Evolutionary conservation across 2,888 invertebrate genomes (phyloP).

Genomic region (Osmoderma eremita): DNA sequence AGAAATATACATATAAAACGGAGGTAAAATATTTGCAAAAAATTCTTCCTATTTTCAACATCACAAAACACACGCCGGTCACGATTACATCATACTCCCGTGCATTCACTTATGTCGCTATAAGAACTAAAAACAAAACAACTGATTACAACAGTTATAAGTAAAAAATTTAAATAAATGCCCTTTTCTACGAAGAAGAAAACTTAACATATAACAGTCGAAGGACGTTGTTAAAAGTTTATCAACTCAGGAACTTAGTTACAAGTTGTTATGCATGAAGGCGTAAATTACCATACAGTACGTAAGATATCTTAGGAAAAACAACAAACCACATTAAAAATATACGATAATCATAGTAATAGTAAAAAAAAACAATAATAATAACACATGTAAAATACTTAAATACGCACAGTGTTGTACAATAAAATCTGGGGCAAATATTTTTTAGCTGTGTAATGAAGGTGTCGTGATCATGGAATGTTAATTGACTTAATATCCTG

Average conservation of each 20-base stretch:
- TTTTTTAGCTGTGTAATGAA: too few relatives aligned
- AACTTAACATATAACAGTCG: slow-evolving; percentile 46
- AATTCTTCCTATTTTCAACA: slow-evolving; percentile 17
- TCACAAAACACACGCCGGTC: slow-evolving; percentile 19
- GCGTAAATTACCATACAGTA: not conserved
- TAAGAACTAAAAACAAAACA: slow-evolving; percentile 39
- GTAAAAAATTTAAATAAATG: slow-evolving; percentile 47
- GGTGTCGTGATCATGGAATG: too few relatives aligned
- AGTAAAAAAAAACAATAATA: slow-evolving; percentile 50
- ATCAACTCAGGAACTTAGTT: slow-evolving; percentile 27
- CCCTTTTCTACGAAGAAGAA: slow-evolving; percentile 45
- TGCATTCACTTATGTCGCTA: slow-evolving; percentile 11
- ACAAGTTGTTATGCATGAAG: slow-evolving; percentile 2
- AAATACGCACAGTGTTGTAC: too few relatives aligned
- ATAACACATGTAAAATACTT: slow-evolving; percentile 42
- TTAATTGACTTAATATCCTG: too few relatives aligned
- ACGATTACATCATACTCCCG: slow-evolving; percentile 29
- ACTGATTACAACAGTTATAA: slow-evolving; percentile 41
- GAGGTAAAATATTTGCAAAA: too few relatives aligned
- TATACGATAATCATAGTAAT: slow-evolving; percentile 46
- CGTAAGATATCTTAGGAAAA: slow-evolving; percentile 4
- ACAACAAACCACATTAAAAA: slow-evolving; percentile 7
- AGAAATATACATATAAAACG: slow-evolving; percentile 24
- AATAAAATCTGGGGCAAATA: too few relatives aligned
- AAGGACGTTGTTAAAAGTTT: slow-evolving; percentile 48